Evolutionary conservation across 2,888 invertebrate genomes (phyloP).

Genomic region (Oscheius sp.): DNA sequence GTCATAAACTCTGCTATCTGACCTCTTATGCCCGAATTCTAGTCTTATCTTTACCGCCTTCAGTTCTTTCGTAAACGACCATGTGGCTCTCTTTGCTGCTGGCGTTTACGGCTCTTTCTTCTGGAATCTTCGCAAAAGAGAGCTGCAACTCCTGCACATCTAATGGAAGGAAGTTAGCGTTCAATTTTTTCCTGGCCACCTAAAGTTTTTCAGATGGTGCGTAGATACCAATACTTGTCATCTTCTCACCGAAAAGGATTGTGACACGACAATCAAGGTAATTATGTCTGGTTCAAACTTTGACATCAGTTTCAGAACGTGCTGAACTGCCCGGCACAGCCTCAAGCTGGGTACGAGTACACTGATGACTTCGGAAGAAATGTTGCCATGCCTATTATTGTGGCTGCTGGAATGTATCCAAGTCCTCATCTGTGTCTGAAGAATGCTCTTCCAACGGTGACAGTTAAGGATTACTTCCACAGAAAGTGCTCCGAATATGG

Average conservation of each 20-base stretch:
- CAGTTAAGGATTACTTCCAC: not conserved
- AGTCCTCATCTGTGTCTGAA: constrained; percentile 10
- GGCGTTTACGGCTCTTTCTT: no score
- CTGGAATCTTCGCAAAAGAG: constrained; percentile 10
- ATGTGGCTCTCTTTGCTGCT: no score
- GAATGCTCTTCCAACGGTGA: constrained; percentile 16
- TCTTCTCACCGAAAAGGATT: not conserved
- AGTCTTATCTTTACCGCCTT: no score
- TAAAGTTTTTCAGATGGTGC: not conserved
- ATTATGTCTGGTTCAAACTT: not conserved
- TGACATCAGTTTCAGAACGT: not conserved
- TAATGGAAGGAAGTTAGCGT: constrained; percentile 8
- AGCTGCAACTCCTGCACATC: constrained; percentile 38
- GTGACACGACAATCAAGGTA: constrained; percentile 4
- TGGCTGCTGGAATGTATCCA: not conserved
- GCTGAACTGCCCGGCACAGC: constrained; percentile 2
- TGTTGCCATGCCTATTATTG: constrained; percentile 1
- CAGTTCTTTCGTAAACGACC: no score
- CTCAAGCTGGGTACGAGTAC: not conserved
- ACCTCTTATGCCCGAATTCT: no score
- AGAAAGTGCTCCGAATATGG: constrained; percentile 7
- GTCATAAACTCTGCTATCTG: no score
- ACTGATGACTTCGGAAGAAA: constrained; percentile 10
- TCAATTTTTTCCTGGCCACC: no score
- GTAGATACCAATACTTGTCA: not conserved